phyloP scores from a whole-genome alignment of 2,113 vertebrate genomes.

The Sylvia atricapilla region DNA sequence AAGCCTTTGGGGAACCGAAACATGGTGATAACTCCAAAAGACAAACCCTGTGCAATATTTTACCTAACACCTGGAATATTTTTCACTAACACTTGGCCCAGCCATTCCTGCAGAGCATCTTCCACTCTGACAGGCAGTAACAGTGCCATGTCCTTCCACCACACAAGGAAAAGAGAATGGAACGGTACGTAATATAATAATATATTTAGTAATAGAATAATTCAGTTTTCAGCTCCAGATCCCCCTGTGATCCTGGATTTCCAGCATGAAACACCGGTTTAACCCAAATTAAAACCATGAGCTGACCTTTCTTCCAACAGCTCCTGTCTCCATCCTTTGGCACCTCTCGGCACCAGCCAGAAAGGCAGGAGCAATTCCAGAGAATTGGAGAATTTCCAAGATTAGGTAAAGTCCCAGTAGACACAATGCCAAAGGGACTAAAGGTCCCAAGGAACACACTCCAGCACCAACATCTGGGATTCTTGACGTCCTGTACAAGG shows the following conservation, averaged over 20 bases:
- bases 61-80: neutral
- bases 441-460: neutral
- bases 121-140: neutral
- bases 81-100: neutral
- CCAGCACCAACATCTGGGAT: neutral
- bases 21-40: neutral
- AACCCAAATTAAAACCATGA: neutral
- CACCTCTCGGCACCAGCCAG: neutral
- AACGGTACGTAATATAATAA: rapidly evolving
- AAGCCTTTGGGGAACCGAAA: neutral
- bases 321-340: neutral
- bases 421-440: neutral
- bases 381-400: neutral
- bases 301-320: neutral
- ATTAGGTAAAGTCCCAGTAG: neutral
- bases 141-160: rapidly evolving
- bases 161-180: neutral
- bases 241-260: neutral
- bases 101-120: neutral
- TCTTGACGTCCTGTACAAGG: neutral
- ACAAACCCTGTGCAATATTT: rapidly evolving
- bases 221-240: neutral
- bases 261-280: neutral
- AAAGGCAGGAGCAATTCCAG: neutral
- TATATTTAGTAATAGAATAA: neutral